Percentiles rank a stretch among this genome's conserved stretches.
These are phyloP conservation scores for Plestiodon gilberti DNA, from an alignment of 2,113 vertebrate genomes.

Conservation along the genomic window DNA sequence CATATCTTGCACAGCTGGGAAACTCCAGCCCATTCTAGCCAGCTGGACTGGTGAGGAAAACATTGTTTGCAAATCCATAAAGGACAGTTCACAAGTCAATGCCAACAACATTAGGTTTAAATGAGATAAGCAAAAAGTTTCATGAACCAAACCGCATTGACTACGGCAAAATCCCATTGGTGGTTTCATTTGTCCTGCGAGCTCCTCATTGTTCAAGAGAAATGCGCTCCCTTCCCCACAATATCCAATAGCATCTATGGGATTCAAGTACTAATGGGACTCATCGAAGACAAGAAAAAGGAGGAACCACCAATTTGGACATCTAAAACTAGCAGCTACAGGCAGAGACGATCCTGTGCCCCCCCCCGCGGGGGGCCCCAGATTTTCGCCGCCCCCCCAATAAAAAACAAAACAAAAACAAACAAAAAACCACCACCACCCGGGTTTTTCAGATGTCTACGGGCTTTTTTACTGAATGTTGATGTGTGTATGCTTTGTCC, in stretches of 20 bases:
- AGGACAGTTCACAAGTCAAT: neutral
- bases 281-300: neutral
- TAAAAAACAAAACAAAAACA: no score
- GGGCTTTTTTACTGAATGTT: no score
- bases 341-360: no score
- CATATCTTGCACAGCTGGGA: neutral
- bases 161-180: no score
- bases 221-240: neutral
- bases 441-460: no score
- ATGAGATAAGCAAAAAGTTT: neutral
- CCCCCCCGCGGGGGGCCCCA: no score
- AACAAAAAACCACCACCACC: no score
- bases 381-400: no score
- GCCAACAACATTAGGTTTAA: neutral
- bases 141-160: neutral
- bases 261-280: neutral
- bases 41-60: neutral
- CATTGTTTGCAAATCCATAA: neutral
- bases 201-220: neutral
- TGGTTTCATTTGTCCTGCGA: neutral
- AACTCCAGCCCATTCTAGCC: neutral
- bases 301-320: neutral
- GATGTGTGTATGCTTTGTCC: no score
- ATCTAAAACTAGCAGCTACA: neutral
- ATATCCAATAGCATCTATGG: neutral